Evolutionary conservation across 1,140 invertebrate species (phyloP).

Genomic region (Temnothorax nylanderi): DNA sequence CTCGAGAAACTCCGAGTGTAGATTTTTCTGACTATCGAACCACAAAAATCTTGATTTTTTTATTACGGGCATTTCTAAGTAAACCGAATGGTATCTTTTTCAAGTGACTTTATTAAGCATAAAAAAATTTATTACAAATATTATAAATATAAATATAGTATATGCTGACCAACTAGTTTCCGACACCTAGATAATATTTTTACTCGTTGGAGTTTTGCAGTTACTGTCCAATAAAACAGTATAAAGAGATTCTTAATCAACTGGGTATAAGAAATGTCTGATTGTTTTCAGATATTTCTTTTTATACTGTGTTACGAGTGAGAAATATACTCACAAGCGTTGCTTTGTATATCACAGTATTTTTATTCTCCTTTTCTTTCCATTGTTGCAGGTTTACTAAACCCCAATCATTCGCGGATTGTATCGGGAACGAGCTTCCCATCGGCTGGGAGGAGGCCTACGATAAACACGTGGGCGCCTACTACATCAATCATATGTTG

Average conservation of each 20-base stretch:
- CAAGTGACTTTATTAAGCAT: neutral
- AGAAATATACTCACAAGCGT: neutral
- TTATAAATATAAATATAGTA: neutral
- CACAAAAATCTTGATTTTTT: neutral
- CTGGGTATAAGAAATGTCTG: neutral
- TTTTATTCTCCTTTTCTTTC: conserved; percentile 16
- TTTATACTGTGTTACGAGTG: neutral
- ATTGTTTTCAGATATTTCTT: neutral
- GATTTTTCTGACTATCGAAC: neutral
- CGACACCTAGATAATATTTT: neutral
- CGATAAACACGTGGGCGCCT: conserved; percentile 96
- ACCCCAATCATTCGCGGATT: conserved; percentile 98
- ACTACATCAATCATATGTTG: conserved; percentile 96
- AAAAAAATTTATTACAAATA: neutral
- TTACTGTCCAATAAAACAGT: neutral
- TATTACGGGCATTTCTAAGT: neutral
- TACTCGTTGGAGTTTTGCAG: neutral
- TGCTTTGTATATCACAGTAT: neutral
- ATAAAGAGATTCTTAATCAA: neutral
- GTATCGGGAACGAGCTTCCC: conserved; percentile 98
- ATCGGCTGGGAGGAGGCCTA: conserved; percentile 98
- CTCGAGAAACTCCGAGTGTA: neutral
- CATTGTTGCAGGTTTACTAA: conserved; percentile 94
- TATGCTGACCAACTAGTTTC: neutral
- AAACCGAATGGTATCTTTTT: neutral